These are phyloP conservation scores for Hemicentrotus pulcherrimus DNA, from an alignment of 35 echinoderm and acorn worm genomes.

Conservation along the genomic window DNA sequence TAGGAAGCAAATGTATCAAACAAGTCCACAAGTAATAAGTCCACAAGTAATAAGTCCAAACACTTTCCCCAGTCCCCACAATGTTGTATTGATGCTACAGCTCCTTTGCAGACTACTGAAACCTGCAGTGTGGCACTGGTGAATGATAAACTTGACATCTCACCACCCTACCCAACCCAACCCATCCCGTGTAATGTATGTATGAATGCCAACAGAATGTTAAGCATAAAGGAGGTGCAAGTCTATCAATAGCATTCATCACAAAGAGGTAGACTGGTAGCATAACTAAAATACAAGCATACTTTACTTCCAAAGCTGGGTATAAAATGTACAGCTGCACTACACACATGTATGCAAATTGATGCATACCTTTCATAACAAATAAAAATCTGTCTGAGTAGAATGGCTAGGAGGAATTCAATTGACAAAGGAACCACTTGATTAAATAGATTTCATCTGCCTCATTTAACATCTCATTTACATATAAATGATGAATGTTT, in stretches of 20 bases:
- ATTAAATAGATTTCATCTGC: not conserved
- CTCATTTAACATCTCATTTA: not conserved
- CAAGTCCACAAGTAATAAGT: not conserved
- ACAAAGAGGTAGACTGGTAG: not conserved
- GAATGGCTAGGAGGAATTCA: not conserved
- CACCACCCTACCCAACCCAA: not conserved
- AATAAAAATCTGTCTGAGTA: not conserved
- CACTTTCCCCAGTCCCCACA: no score
- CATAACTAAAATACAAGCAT: not conserved
- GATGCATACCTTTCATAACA: not conserved
- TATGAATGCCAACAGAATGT: not conserved
- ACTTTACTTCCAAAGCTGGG: not conserved
- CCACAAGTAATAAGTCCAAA: not conserved
- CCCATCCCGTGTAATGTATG: not conserved
- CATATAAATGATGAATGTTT: not conserved
- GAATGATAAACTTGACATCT: not conserved
- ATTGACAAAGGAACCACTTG: not conserved
- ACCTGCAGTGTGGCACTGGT: not conserved
- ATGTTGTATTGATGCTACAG: not conserved
- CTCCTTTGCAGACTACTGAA: not conserved
- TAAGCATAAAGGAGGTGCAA: not conserved
- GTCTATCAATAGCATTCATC: not conserved
- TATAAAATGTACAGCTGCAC: not conserved
- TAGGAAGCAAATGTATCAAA: not conserved
- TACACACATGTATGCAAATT: constrained; percentile 1